Conservation (phyloP, 35 echinoderm and acorn worm genomes). For the Patiria miniata region DNA sequence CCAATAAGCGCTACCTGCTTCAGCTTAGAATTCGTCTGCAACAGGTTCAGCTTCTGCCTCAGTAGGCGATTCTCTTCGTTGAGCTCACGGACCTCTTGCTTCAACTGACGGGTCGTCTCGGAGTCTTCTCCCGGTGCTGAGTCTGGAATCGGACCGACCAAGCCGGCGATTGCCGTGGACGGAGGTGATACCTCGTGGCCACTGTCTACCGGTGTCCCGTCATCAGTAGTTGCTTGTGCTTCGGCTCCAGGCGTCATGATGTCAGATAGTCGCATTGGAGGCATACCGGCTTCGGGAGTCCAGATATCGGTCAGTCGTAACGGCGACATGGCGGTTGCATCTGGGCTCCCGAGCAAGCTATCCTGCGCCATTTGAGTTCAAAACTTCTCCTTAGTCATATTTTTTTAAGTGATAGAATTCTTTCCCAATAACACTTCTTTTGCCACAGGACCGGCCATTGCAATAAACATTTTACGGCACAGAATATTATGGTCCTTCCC, state of each 20-base stretch:
- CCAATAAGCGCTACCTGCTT: constrained; percentile 39
- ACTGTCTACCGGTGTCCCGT: not conserved
- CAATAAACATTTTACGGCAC: no score
- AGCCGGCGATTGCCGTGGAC: not conserved
- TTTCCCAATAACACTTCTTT: no score
- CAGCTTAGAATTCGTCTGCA: constrained; percentile 40
- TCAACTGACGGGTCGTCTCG: not conserved
- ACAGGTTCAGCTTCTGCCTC: constrained; percentile 18
- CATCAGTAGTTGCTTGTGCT: not conserved
- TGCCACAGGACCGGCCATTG: no score
- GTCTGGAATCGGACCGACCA: not conserved
- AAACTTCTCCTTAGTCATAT: no score
- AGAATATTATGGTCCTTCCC: no score
- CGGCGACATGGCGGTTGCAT: not conserved
- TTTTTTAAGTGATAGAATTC: no score
- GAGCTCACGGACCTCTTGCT: constrained; percentile 11
- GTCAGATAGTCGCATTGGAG: no score
- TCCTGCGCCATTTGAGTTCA: constrained; percentile 3
- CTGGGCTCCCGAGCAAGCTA: not conserved
- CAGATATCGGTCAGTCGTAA: not conserved
- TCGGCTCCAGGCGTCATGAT: not conserved
- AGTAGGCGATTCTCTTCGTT: constrained; percentile 45
- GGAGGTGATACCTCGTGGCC: not conserved
- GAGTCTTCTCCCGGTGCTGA: not conserved
- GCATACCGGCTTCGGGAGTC: not conserved